These are phyloP conservation scores for Buphagus erythrorhynchus DNA, from an alignment of 2,797 vertebrate genomes.

Conservation along the genomic window DNA sequence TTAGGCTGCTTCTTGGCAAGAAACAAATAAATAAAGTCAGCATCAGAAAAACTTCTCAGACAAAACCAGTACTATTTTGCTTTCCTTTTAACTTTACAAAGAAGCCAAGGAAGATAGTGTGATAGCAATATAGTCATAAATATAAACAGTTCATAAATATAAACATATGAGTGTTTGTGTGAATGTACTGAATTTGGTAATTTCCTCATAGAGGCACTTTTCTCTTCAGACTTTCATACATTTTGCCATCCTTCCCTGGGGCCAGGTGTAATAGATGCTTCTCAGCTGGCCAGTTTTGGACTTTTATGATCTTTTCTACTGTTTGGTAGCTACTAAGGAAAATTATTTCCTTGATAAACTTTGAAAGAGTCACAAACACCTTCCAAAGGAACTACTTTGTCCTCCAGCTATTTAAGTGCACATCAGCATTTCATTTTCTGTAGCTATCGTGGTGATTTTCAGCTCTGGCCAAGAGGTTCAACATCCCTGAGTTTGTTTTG, in stretches of 20 bases:
- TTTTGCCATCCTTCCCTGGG: background rate
- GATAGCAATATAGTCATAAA: conserved; percentile 24
- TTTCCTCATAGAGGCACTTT: conserved; percentile 4
- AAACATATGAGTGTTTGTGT: background rate
- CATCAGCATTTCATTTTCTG: conserved; percentile 10
- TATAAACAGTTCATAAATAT: background rate
- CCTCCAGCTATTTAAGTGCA: background rate
- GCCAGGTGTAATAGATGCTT: background rate
- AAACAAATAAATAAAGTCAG: conserved; percentile 59
- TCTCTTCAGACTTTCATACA: conserved; percentile 5
- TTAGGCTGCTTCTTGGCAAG: conserved; percentile 30
- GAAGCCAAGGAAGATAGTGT: conserved; percentile 40
- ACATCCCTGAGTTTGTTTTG: background rate
- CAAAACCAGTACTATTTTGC: background rate
- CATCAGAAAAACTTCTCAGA: conserved; percentile 14
- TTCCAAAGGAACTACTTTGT: background rate
- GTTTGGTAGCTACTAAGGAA: conserved; percentile 14
- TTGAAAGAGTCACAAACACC: conserved; percentile 20
- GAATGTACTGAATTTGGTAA: background rate
- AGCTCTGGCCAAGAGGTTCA: background rate
- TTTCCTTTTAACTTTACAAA: conserved; percentile 25
- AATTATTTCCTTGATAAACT: background rate
- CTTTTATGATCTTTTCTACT: conserved; percentile 33
- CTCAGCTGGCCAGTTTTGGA: conserved; percentile 13
- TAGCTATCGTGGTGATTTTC: background rate